phyloP scores from a whole-genome alignment of 2,797 vertebrate genomes.

The Gadopsis bispinosus region DNA sequence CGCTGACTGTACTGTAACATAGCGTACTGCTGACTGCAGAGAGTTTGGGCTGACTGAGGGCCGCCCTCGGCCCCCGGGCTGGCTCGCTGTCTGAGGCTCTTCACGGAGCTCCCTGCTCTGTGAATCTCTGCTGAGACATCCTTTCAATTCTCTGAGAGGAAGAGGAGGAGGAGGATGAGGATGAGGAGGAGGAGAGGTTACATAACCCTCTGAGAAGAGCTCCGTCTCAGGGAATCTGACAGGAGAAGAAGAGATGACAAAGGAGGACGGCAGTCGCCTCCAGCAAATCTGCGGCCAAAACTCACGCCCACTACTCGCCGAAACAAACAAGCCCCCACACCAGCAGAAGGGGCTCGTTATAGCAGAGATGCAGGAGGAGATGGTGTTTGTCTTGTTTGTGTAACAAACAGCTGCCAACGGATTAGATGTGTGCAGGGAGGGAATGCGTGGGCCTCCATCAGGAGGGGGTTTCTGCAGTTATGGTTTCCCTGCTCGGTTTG shows the following conservation, averaged over 20 bases:
- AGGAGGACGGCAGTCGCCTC: conserved; percentile 75
- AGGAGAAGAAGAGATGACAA: conserved; percentile 70
- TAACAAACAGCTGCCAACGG: conserved; percentile 72
- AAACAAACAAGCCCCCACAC: conserved; percentile 43
- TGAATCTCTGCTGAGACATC: conserved; percentile 48
- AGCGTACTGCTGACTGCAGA: conserved; percentile 12
- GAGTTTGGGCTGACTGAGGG: conserved; percentile 14
- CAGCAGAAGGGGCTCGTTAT: conserved; percentile 56
- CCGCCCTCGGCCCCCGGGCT: conserved; percentile 17
- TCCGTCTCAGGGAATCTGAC: conserved; percentile 71
- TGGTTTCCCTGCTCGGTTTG: conserved; percentile 52
- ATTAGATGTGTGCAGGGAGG: conserved; percentile 69
- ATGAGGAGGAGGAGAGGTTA: conserved; percentile 55
- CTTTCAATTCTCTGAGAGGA: conserved; percentile 56
- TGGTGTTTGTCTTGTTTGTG: conserved; percentile 61
- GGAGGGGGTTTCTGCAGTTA: conserved; percentile 49
- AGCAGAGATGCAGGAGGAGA: conserved; percentile 44
- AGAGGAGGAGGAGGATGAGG: conserved; percentile 25
- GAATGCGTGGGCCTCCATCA: conserved; percentile 69
- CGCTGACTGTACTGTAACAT: neutral
- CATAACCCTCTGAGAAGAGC: conserved; percentile 69
- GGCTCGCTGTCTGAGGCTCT: conserved; percentile 41
- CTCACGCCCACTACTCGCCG: conserved; percentile 47
- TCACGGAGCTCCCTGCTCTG: conserved; percentile 33
- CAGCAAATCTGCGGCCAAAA: conserved; percentile 50